Conservation (phyloP, 2,797 vertebrate species). For the Nasua narica region DNA sequence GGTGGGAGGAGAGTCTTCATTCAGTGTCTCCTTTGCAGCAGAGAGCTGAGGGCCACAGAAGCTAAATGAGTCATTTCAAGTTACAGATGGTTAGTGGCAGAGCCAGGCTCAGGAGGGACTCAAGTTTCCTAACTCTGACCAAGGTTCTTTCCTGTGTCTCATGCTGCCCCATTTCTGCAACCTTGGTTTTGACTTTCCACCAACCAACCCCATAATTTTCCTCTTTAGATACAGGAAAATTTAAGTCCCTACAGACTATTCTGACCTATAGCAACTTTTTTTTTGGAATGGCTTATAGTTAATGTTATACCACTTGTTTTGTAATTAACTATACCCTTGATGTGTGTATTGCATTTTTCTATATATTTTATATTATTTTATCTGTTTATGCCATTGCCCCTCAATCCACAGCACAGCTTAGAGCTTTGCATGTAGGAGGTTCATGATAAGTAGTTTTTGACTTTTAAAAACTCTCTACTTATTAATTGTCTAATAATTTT, state of each 20-base stretch:
- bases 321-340: neutral
- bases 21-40: neutral
- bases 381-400: neutral
- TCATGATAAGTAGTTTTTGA: neutral
- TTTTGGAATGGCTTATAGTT: neutral
- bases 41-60: neutral
- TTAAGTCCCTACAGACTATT: neutral
- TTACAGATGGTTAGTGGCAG: neutral
- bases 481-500: neutral
- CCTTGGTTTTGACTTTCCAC: conserved; percentile 13
- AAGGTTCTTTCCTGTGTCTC: neutral
- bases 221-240: neutral
- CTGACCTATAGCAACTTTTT: neutral
- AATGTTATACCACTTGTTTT: neutral
- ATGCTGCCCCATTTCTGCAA: neutral
- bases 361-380: neutral
- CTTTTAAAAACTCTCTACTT: neutral
- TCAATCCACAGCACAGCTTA: neutral
- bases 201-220: neutral
- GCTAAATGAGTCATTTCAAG: neutral
- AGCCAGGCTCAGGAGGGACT: neutral
- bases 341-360: neutral
- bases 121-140: conserved; percentile 27
- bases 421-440: neutral
- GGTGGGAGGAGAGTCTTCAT: neutral